Evolutionary conservation across 2,888 invertebrate species (phyloP).

Genomic region (Leptinotarsa juncta): DNA sequence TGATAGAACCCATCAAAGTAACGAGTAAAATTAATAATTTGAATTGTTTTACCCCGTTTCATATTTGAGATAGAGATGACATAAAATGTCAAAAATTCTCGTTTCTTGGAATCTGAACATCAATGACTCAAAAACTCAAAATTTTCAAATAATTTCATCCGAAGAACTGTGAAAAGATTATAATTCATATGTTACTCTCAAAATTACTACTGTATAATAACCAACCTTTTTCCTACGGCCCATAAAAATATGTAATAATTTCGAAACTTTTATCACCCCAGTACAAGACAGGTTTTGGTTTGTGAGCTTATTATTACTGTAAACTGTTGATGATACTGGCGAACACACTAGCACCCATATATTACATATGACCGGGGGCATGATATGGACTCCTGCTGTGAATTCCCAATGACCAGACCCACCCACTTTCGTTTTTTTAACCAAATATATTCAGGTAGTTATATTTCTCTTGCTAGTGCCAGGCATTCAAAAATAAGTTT

Average conservation of each 20-base stretch:
- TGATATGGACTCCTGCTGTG: conserved; percentile 62
- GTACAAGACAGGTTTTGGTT: conserved; percentile 37
- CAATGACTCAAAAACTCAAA: too few relatives aligned
- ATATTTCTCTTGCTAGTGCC: conserved; percentile 9
- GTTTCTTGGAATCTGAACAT: too few relatives aligned
- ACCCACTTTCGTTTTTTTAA: conserved; percentile 41
- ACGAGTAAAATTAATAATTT: too few relatives aligned
- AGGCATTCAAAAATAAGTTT: conserved; percentile 11
- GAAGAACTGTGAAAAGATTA: neutral
- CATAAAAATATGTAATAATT: conserved; percentile 8
- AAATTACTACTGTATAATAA: conserved; percentile 1
- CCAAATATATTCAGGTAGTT: conserved; percentile 22
- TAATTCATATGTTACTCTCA: neutral
- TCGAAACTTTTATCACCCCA: conserved; percentile 37
- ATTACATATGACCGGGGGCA: conserved; percentile 61
- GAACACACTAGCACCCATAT: conserved; percentile 61
- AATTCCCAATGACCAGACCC: conserved; percentile 62
- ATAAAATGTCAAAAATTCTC: too few relatives aligned
- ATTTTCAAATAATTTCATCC: too few relatives aligned
- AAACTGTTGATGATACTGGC: conserved; percentile 59
- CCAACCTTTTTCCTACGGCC: neutral
- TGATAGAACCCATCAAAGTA: too few relatives aligned
- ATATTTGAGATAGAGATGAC: too few relatives aligned
- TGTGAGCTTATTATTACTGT: conserved; percentile 58
- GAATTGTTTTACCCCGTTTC: too few relatives aligned